Evolutionary conservation across 2,113 vertebrate genomes (phyloP), one percentile per base, ranked within the genome.

Genomic region (Psittacula cyanocephala): DNA sequence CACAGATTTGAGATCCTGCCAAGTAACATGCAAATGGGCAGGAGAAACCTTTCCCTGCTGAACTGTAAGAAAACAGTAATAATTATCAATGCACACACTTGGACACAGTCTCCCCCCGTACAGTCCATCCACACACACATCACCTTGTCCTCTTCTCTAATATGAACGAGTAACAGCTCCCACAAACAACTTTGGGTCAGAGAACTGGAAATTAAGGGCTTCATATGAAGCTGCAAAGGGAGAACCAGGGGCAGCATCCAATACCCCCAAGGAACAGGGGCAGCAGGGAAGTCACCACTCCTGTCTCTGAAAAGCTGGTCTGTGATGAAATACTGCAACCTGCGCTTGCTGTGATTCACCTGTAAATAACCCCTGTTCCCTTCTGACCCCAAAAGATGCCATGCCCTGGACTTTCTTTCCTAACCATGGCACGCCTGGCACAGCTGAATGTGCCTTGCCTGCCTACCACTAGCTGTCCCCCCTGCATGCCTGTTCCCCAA

Each of bases 91-190:
- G 5, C 41, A 60, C 6, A n/a, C 13, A 8, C 44, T n/a, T 47
- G 37, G 29, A 72, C 41, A 17, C 2, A 1, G 10, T 5, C 71
- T 33, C 60, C 28, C 67, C 62, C 41, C 5, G 13, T 47, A 49
- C 46, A 39, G 41, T 18, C 65, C 20, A 14, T 25, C 35, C 6
- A 22, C 39, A 17, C 57, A 16, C 14, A 20, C 41, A 20, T 24
- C 1, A 0, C 68, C 53, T n/a, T 43, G 43, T 31, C 31, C 0
- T 0, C 16, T 17, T 55, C 65, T 33, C 65, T 27, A 10, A 16
- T 7, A 11, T 0, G 7, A 41, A 20, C 29, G 11, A 11, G 9
- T 15, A 52, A 27, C 14, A 60, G 52, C 60, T 67, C n/a, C 67
- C 80, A 79, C 35, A 13, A 49, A 53, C 46, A 33, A 7, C n/a